Conservation (phyloP, 2,888 invertebrate species). For the Allacma fusca region DNA sequence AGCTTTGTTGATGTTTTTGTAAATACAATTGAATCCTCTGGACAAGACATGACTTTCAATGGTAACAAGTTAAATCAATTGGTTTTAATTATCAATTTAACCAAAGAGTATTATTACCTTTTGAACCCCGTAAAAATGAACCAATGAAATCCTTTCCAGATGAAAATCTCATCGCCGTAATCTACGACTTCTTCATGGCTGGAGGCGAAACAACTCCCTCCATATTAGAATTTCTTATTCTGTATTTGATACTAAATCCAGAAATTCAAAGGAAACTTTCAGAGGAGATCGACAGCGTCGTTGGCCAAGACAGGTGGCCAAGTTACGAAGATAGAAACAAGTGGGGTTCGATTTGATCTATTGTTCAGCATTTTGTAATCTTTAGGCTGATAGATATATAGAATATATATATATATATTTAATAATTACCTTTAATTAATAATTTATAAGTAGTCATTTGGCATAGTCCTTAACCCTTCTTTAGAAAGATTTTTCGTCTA, state of each 20-base stretch:
- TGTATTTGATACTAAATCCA: slow-evolving; percentile 30
- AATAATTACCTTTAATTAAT: too few species aligned
- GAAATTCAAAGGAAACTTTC: slow-evolving; percentile 26
- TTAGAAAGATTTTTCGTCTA: too few species aligned
- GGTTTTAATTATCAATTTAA: neutral
- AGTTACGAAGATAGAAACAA: slow-evolving; percentile 25
- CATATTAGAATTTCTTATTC: slow-evolving; percentile 24
- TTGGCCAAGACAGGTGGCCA: slow-evolving; percentile 22
- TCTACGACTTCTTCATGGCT: slow-evolving; percentile 43
- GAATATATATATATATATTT: too few species aligned
- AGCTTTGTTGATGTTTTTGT: slow-evolving; percentile 34
- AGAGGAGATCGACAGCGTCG: slow-evolving; percentile 7
- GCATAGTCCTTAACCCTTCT: too few species aligned
- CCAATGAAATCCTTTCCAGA: slow-evolving; percentile 17
- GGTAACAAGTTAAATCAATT: neutral
- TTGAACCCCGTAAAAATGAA: neutral
- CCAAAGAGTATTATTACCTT: neutral
- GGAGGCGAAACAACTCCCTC: slow-evolving; percentile 40
- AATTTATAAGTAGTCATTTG: too few species aligned
- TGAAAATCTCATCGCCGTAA: slow-evolving; percentile 36
- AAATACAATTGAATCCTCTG: neutral
- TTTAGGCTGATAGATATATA: neutral
- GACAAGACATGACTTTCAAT: neutral
- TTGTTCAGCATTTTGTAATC: too few species aligned
- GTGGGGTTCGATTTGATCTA: too few species aligned